Evolutionary conservation across 2,888 invertebrate genomes (phyloP), one percentile per base, ranked within the genome.

Genomic region (Prionchulus punctatus): DNA sequence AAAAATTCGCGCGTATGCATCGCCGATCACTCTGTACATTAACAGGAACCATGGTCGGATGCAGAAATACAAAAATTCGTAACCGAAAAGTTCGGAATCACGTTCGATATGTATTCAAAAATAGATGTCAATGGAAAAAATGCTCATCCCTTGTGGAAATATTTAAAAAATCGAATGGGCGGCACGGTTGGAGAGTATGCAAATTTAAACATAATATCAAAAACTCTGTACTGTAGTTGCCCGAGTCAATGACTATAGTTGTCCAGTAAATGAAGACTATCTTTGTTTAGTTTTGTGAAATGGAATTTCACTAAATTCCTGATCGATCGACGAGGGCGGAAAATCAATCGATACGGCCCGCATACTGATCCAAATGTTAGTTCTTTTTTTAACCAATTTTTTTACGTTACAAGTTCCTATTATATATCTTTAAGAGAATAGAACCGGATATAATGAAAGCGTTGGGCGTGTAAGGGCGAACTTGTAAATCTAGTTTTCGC

Each of bases 301-400:
- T 89, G 88, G 88, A 89, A 89, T 73, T 89, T 86, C 70, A 82
- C 85, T 1, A 89, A 89, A 71, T 89, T 88, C 71, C 77, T 89
- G 42, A 75, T 88, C 28, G 81, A 86, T 69, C 81, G 79, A 65
- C 73, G 82, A 53, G 86, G 86, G 0, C 73, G 79, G 31, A 82
- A 82, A 0, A 81, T 83, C 7, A 81, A 80, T 61, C 75, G 84
- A 58, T 79, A 80, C 61, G 80, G 78, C 0, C 81, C 83, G 4
- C 80, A 79, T 31, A 76, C 76, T 1, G 67, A 71, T 60, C 73
- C 72, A 1, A 45, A 53, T 15, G 58, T 58, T 15, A 25, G 58
- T 58, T 2, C 47, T 23, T 23, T 23, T 12, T 45, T n/a, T n/a
- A n/a, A n/a, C n/a, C n/a, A n/a, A n/a, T n/a, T n/a, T n/a, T n/a